Evolutionary conservation across 2,888 invertebrate genomes (phyloP).

Genomic region (Dusona sp.): DNA sequence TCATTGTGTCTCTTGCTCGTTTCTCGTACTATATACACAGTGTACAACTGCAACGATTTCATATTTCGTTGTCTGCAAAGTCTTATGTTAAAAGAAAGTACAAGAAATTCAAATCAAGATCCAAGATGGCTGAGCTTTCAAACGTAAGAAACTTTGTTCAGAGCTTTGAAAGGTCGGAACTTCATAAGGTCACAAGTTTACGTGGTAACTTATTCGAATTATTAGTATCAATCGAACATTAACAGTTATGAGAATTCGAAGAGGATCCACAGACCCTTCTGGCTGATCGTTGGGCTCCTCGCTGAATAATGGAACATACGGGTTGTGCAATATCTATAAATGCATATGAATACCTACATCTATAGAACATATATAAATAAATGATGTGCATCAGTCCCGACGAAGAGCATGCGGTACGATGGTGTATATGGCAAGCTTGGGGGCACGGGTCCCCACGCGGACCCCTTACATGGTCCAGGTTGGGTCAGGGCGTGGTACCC

Average conservation of each 20-base stretch:
- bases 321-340: neutral
- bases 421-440: slow-evolving; percentile 38
- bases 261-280: neutral
- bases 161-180: neutral
- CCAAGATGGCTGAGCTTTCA: neutral
- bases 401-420: slow-evolving; percentile 14
- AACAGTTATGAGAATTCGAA: neutral
- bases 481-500: slow-evolving; percentile 79
- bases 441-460: slow-evolving; percentile 61
- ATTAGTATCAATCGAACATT: neutral
- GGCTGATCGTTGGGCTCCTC: neutral
- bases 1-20: slow-evolving; percentile 73
- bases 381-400: slow-evolving; percentile 43
- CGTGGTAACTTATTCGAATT: neutral
- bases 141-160: neutral
- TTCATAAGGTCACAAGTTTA: neutral
- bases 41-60: slow-evolving; percentile 66
- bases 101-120: neutral
- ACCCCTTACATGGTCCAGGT: slow-evolving; percentile 78
- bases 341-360: neutral
- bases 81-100: neutral
- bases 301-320: slow-evolving; percentile 4
- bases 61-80: slow-evolving; percentile 53
- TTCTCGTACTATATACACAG: slow-evolving; percentile 1
- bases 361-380: neutral